Base-by-base conservation (phyloP, 2,888 invertebrate genomes). In the Neocrepidodera transversa region DNA sequence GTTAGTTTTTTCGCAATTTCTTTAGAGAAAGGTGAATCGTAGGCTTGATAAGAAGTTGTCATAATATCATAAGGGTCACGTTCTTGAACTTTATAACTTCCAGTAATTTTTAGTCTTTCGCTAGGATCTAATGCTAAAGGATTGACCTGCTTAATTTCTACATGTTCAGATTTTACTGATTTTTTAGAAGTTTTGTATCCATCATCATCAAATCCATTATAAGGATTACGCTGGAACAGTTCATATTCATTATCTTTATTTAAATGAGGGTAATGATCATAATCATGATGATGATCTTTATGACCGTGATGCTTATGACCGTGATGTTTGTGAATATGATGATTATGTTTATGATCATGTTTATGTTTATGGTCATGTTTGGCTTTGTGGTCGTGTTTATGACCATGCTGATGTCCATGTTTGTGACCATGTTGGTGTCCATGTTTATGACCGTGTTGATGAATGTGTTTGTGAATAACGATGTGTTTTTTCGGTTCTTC, bases 351-450 rank as follows among this genome's bases (percentile, higher is more conserved):
- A 14, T 68, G 67, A 42, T 69, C 72, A 42, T 71, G 71, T 56
- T 73, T 71, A 62, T 71, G 61, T 60, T 65, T 66, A 14, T 69
- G 73, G 3, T 57, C 55, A 14, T 68, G 67, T 10, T 43, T 43
- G 42, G 61, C 60, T 61, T 82, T 40, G 80, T 77, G 83, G 58
- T 84, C 82, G 66, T 85, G 85, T 43, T 86, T 81, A 10, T 83
- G 84, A 40, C 86, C 81, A 51, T 85, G 83, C 70, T 85, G 85
- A 5, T 85, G 86, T 69, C 86, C 86, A 60, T 82, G 80, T 58
- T 84, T 82, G 66, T 85, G 85, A 43, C 86, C 81, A 10, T 83
- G 84, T 40, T 86, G 81, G 51, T 85, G 83, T 71, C 85, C 85
- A 5, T 85, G 86, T 69, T 86, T 86, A 60, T 82, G 80, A 45